These are phyloP conservation scores for Pocillopora verrucosa DNA, from an alignment of 64 coral and sea anemone species.

Conservation along the genomic window DNA sequence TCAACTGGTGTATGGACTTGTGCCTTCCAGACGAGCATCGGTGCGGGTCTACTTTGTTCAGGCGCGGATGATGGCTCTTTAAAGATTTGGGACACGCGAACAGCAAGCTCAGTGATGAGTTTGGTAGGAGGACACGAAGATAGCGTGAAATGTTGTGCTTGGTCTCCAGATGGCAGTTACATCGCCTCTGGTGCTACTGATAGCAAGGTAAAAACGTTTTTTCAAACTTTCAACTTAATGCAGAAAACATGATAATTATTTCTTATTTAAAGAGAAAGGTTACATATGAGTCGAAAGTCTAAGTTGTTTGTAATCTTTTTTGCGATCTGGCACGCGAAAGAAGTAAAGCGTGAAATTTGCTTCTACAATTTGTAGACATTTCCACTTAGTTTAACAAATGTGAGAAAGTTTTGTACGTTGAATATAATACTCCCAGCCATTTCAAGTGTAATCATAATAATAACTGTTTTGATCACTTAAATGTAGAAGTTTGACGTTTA, in stretches of 20 bases:
- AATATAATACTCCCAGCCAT: background rate
- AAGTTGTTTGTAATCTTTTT: background rate
- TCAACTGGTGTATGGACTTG: conserved; percentile 87
- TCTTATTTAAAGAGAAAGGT: too few species aligned
- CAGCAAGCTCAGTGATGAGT: conserved; percentile 61
- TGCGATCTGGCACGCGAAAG: background rate
- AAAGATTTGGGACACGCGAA: conserved; percentile 82
- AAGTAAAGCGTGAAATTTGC: background rate
- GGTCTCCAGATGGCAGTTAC: conserved; percentile 72
- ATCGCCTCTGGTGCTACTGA: conserved; percentile 73
- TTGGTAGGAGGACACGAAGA: conserved; percentile 87
- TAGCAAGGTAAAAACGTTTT: conserved; percentile 62
- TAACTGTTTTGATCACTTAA: background rate
- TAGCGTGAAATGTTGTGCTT: conserved; percentile 76
- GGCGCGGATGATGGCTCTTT: conserved; percentile 83
- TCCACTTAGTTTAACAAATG: background rate
- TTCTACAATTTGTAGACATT: background rate
- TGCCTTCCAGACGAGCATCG: conserved; percentile 52
- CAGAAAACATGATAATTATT: background rate
- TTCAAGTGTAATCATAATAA: background rate
- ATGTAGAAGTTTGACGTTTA: background rate
- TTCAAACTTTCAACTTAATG: background rate
- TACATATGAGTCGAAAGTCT: too few species aligned
- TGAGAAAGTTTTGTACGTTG: background rate
- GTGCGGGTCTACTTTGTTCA: conserved; percentile 73